phyloP scores from a whole-genome alignment of 2,888 invertebrate species.

The Aproaerema taeniolella region DNA sequence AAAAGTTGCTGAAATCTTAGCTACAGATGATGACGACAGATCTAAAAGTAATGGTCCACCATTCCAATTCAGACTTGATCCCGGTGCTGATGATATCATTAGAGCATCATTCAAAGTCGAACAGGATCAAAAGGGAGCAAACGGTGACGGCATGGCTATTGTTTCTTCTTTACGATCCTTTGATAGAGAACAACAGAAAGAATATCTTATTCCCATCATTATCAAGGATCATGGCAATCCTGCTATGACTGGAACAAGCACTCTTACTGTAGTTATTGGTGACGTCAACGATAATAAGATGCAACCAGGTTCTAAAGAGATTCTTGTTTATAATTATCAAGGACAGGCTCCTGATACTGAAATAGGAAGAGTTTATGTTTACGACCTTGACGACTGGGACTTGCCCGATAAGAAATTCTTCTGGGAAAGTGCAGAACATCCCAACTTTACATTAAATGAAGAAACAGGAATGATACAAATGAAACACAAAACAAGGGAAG shows the following conservation, averaged over 20 bases:
- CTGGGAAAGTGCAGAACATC: constrained; percentile 92
- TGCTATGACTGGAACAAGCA: constrained; percentile 97
- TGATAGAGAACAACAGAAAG: constrained; percentile 96
- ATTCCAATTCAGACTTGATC: constrained; percentile 96
- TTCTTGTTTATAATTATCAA: constrained; percentile 98
- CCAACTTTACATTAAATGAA: constrained; percentile 91
- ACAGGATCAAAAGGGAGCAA: constrained; percentile 97
- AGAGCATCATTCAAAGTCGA: constrained; percentile 96
- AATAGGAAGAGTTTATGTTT: constrained; percentile 97
- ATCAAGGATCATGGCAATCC: constrained; percentile 98
- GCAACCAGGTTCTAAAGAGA: constrained; percentile 97
- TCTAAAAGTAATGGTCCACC: constrained; percentile 97
- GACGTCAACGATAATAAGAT: constrained; percentile 99
- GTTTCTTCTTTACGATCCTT: constrained; percentile 96
- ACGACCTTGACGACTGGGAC: constrained; percentile 99
- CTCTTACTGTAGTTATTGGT: constrained; percentile 96
- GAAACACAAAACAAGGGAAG: constrained; percentile 94
- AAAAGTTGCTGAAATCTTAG: constrained; percentile 94
- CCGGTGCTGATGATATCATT: constrained; percentile 95
- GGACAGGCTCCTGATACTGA: constrained; percentile 93
- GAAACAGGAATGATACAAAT: constrained; percentile 97
- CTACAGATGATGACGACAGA: constrained; percentile 95
- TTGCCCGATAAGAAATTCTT: constrained; percentile 97
- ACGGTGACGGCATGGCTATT: constrained; percentile 98
- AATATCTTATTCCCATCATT: constrained; percentile 97